Conservation (phyloP, 2,113 vertebrate genomes). For the Prietella phreatophila region DNA sequence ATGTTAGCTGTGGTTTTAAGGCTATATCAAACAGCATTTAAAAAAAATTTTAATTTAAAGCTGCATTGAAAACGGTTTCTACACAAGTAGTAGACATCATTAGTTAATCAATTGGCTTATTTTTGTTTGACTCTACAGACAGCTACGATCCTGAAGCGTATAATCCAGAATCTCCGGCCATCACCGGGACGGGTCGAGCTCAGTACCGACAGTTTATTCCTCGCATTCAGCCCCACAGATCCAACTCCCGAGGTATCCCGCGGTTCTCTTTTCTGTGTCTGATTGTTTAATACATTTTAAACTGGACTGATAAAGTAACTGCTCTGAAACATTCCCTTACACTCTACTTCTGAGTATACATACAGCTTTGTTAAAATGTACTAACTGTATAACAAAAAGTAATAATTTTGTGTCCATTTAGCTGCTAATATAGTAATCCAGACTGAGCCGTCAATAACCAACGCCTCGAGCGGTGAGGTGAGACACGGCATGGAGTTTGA, state of each 20-base stretch:
- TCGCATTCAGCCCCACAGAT: constrained; percentile 89
- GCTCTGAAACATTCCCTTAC: neutral
- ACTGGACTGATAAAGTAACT: neutral
- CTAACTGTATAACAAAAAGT: neutral
- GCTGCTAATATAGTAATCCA: constrained; percentile 95
- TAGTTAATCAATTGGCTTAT: neutral
- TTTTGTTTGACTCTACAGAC: constrained; percentile 72
- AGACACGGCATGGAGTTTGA: constrained; percentile 87
- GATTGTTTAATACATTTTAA: neutral
- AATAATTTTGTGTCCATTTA: constrained; percentile 55
- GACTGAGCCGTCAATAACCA: constrained; percentile 82
- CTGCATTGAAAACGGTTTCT: neutral
- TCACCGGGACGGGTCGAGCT: constrained; percentile 88
- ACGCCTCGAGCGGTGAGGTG: constrained; percentile 75
- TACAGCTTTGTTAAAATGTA: neutral
- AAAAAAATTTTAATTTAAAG: neutral
- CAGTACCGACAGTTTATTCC: constrained; percentile 95
- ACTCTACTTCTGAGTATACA: neutral
- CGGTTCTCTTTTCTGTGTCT: neutral
- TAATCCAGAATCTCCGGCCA: constrained; percentile 97
- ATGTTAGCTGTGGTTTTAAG: neutral
- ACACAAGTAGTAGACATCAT: neutral
- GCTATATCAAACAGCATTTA: neutral
- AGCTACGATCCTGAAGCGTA: constrained; percentile 97
- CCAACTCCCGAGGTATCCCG: constrained; percentile 89